Conservation (phyloP, 1,140 invertebrate genomes). For the Caenorhabditis remanei region DNA sequence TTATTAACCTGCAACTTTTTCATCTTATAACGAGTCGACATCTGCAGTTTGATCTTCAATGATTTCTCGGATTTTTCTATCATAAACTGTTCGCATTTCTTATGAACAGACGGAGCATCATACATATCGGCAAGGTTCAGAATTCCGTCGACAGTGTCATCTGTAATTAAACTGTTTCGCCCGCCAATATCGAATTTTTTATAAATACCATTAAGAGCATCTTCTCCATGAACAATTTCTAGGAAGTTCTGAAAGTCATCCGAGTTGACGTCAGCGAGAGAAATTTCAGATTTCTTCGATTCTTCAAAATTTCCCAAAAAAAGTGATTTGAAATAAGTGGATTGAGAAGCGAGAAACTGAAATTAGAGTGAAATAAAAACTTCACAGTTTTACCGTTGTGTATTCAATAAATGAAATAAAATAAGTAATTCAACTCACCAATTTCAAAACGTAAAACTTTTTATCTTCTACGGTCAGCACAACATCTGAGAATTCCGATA, state of each 20-base stretch:
- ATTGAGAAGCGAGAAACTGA: background rate
- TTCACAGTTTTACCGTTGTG: no score
- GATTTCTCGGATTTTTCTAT: background rate
- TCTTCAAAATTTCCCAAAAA: background rate
- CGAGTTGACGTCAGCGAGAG: background rate
- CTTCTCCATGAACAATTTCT: background rate
- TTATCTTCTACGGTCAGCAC: no score
- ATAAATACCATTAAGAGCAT: background rate
- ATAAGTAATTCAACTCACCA: no score
- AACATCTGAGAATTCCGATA: no score
- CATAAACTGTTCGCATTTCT: background rate
- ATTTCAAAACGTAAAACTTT: no score
- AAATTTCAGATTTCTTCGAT: no score
- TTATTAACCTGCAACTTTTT: background rate
- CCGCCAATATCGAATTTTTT: no score
- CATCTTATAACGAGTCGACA: background rate
- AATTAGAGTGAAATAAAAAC: no score
- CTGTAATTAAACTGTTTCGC: background rate
- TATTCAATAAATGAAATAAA: no score
- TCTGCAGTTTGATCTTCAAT: background rate
- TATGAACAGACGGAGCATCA: background rate
- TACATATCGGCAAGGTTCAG: background rate
- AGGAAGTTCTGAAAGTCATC: background rate
- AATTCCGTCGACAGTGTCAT: background rate
- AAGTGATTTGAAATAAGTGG: background rate